Base-by-base conservation (phyloP, 2,797 vertebrate species). In the Oreochromis mossambicus region DNA sequence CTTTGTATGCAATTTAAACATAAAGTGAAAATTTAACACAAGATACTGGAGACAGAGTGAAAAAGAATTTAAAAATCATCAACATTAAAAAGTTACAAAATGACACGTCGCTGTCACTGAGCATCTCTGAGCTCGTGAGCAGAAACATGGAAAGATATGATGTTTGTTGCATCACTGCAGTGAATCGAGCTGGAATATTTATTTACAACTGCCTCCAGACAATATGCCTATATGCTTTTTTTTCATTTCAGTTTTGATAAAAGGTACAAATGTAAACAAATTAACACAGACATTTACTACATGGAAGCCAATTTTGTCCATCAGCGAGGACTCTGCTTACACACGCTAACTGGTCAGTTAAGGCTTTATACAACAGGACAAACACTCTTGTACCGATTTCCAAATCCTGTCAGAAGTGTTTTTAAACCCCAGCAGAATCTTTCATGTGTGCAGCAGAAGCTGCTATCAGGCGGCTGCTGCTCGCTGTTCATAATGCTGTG, bases 91-190 rank as follows among this genome's bases (percentile, higher is more conserved):
- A 63, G 32, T 63, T 63, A 38, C 58, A 63, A 66, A 21, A 38
- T 0, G 7, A 13, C 61, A 13, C 0, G 0, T 38, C 0, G n/a
- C 7, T 24, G 61, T 21, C 36, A 43, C 38, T 43, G 38, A 68
- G 36, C n/a, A 15, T 68, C 63, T 68, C 63, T 68, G 63, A 41
- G 36, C 12, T 41, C 13, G 3, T 24, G 63, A 15, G n/a, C 13
- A 41, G 13, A 24, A 24, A 68, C 63, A 15, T 68, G 63, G 36
- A 43, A 41, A 43, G 13, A 68, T 6, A 2, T 29, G 9, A 29
- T 19, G 15, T 32, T 32, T 58, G 55, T 19, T 10, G 15, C 8
- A 61, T 61, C 56, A 19, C 29, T 61, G 29, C 29, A 61, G 29
- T 61, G 15, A 61, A 6, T 34, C 29, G 8, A 32, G 29, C 56